Conservation (phyloP, 2,888 invertebrate species). For the Tuberolachnus salignus region DNA sequence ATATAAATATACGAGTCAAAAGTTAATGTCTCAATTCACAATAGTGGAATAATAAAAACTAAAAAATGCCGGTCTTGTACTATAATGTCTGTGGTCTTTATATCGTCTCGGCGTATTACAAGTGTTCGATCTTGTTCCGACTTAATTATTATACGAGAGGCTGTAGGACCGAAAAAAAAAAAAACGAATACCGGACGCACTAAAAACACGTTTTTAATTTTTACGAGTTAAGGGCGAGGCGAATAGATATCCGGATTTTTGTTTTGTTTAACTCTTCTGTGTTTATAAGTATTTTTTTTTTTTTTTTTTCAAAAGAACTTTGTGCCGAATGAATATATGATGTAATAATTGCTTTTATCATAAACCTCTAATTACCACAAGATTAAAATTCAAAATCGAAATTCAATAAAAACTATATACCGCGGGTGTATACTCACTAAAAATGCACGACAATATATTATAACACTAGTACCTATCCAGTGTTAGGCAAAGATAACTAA, state of each 20-base stretch:
- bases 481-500: too few relatives aligned
- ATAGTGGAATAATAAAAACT: slow-evolving; percentile 39
- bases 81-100: neutral
- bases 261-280: neutral
- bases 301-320: slow-evolving; percentile 17
- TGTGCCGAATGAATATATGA: slow-evolving; percentile 8
- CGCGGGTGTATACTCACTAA: too few relatives aligned
- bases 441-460: too few relatives aligned
- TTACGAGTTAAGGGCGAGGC: slow-evolving; percentile 45
- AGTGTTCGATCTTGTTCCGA: slow-evolving; percentile 48
- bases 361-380: neutral
- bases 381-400: too few relatives aligned
- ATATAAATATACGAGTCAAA: neutral
- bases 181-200: slow-evolving; percentile 40
- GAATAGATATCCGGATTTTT: slow-evolving; percentile 5
- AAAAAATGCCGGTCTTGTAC: neutral
- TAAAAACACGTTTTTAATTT: slow-evolving; percentile 47
- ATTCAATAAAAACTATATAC: too few relatives aligned
- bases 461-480: too few relatives aligned
- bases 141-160: slow-evolving; percentile 37
- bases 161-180: neutral
- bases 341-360: slow-evolving; percentile 32
- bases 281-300: neutral
- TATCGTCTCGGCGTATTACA: slow-evolving; percentile 12
- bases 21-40: slow-evolving; percentile 21